phyloP scores from a whole-genome alignment of 2,797 vertebrate species.

The Rhabdomys pumilio region DNA sequence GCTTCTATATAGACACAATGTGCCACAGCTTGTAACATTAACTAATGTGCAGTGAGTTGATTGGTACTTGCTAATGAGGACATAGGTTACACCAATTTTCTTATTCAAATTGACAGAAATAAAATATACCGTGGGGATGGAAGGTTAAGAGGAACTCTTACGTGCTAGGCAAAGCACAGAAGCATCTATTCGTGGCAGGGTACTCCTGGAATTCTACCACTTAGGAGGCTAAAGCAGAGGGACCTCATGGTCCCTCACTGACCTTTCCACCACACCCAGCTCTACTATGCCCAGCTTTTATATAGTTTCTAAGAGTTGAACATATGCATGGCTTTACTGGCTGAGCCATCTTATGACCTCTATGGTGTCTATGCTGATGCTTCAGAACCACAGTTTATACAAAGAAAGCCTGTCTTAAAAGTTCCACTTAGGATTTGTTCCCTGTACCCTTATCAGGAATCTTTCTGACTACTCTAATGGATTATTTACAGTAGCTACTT shows the following conservation, averaged over 20 bases:
- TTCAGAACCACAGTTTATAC: background rate
- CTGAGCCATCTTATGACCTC: background rate
- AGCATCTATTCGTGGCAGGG: background rate
- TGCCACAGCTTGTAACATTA: background rate
- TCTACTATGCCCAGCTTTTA: background rate
- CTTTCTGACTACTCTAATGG: background rate
- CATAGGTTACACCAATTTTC: slow-evolving; percentile 2
- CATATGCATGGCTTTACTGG: background rate
- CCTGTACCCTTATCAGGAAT: background rate
- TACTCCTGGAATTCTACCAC: too few relatives aligned
- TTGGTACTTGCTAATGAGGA: background rate
- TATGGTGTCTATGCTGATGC: background rate
- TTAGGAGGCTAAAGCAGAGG: background rate
- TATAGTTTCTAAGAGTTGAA: background rate
- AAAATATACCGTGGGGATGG: background rate
- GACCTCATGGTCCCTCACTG: background rate
- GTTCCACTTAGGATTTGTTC: background rate
- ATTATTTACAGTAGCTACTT: background rate
- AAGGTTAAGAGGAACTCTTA: background rate
- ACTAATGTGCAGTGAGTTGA: slow-evolving; percentile 31
- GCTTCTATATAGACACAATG: background rate
- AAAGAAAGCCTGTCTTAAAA: background rate
- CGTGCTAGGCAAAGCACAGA: background rate
- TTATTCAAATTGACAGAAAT: slow-evolving; percentile 28
- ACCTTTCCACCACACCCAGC: background rate